Evolutionary conservation across 2,797 vertebrate genomes (phyloP), one percentile per base, ranked within the genome.

Genomic region (Rallus crepitans): DNA sequence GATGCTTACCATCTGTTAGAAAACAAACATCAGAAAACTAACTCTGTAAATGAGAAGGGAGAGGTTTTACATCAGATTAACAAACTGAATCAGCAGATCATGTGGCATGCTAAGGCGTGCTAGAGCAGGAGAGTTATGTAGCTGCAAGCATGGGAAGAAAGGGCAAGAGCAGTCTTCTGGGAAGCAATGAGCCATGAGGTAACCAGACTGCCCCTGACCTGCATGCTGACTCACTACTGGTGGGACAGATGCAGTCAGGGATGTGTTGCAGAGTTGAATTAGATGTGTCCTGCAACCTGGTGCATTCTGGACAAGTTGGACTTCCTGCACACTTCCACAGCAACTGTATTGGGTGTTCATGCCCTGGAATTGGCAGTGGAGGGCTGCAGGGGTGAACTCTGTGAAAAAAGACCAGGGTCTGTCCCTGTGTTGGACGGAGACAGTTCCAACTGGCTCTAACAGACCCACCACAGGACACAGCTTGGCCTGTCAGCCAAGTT

Each of bases 281-380:
- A 40, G 9, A 27, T 48, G 15, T 31, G 6, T 71, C 48, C 50
- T 48, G 35, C 28, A 89, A 35, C 8, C 15, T n/a, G 39, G 13
- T 0, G 0, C 21, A 5, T 39, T 71, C 52, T 35, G 70, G 63
- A 31, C 40, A 31, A 45, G 13, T 0, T 61, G 50, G 19, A 50
- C 15, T 78, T 53, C 18, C 39, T 39, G 18, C 48, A 75, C 13
- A 18, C 17, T 50, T 57, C 31, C 18, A 65, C 21, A 78, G 27
- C 24, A 52, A 4, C 27, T 47, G 9, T 35, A 4, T 12, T 28
- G 15, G 4, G 5, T 48, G 23, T 42, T 45, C 5, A 3, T n/a
- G n/a, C 6, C 28, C 50, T 85, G 25, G 18, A 35, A 30, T 33
- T 39, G 25, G 37, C 18, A 70, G 40, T 1, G 2, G 19, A 5